phyloP scores from a whole-genome alignment of 2,888 invertebrate genomes.

The Drosophila cracens region DNA sequence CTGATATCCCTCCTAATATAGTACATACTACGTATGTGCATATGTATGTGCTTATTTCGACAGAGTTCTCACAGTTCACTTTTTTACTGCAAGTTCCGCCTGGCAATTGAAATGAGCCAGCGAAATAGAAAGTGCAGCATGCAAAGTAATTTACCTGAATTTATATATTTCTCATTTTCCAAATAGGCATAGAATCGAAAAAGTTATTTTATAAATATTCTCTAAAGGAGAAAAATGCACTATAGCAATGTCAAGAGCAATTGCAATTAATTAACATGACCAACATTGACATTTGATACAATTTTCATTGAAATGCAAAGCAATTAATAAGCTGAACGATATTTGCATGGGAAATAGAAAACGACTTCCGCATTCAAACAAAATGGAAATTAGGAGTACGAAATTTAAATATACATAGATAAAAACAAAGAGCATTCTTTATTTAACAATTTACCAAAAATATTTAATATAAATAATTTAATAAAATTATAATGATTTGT shows the following conservation, averaged over 20 bases:
- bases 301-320: constrained; percentile 14
- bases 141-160: neutral
- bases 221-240: constrained; percentile 25
- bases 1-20: constrained; percentile 9
- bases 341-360: constrained; percentile 17
- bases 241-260: constrained; percentile 69
- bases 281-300: constrained; percentile 67
- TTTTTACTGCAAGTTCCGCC: constrained; percentile 47
- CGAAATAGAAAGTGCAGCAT: constrained; percentile 63
- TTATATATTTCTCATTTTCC: neutral
- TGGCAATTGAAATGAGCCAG: constrained; percentile 25
- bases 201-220: neutral
- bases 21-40: constrained; percentile 6
- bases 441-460: neutral
- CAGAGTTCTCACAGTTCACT: constrained; percentile 23
- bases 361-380: constrained; percentile 36
- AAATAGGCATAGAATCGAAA: neutral
- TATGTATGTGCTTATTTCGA: constrained; percentile 4
- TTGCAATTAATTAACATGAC: constrained; percentile 35
- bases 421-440: neutral
- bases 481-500: neutral
- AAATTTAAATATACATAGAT: neutral
- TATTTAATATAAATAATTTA: neutral
- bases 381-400: neutral
- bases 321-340: constrained; percentile 43